Base-by-base conservation (phyloP, 1,140 invertebrate species). In the Schlechtendalia chinensis region DNA sequence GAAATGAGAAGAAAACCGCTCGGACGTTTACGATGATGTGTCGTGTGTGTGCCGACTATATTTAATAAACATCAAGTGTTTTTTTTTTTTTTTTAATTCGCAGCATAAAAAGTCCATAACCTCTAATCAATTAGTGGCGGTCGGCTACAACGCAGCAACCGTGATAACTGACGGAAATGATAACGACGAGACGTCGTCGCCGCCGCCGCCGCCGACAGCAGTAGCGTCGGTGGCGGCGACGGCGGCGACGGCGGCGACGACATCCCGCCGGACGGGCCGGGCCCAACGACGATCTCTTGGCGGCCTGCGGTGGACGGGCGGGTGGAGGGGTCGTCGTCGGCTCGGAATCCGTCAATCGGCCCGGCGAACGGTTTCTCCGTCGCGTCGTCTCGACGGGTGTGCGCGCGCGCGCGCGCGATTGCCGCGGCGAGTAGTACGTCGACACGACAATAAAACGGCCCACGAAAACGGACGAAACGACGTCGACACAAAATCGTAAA, bases 121-220 rank as follows among this genome's bases (percentile, higher is more conserved):
- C 75, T 79, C 58, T 79, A 61, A 79, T 79, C 58, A 79, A 79
- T 79, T 58, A 29, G 75, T 47, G 58, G 75, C 75, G 56, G 39
- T 17, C 58, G 32, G 39, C 75, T 79, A 79, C 75, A 63, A 79
- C 75, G 75, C 75, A 79, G 29, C 75, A 79, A 63, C 45, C 24
- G 58, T 79, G 75, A 79, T 79, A 79, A 50, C 39, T 32, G 12
- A 24, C 17, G 16, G 16, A 14, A 61, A 47, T 79, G 75, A 79
- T 79, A 79, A 77, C 29, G 32, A 77, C 29, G 32, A 0, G 11
- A 50, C 47, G 39, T 5, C 50, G 54, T 32, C 50, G 24, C 71
- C 29, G 53, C 53, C 27, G 11, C 47, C 47, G 47, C 5, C 50
- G 47, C 53, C 71, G 54, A 39, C 32, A 54, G 27, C 24, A 8